Conservation (phyloP, 2,797 vertebrate genomes). For the Sebastes variabilis region DNA sequence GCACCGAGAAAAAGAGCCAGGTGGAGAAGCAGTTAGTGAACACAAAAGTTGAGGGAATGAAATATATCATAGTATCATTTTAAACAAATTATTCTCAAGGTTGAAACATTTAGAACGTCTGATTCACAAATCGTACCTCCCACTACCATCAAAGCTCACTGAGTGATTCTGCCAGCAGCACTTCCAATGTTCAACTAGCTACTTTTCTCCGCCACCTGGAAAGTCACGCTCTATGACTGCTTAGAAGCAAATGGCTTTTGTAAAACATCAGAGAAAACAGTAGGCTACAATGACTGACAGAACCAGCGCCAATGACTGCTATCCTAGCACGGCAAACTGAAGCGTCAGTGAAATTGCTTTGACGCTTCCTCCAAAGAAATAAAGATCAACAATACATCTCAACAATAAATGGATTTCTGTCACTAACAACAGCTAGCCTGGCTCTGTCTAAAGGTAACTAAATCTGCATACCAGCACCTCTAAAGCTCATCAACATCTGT, state of each 20-base stretch:
- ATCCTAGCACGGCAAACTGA: neutral
- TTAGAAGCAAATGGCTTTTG: neutral
- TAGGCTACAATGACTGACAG: neutral
- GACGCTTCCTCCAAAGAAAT: neutral
- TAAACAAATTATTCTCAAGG: neutral
- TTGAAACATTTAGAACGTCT: neutral
- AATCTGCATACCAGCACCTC: neutral
- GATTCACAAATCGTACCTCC: neutral
- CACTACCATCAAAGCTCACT: neutral
- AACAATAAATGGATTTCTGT: neutral
- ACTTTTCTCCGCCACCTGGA: neutral
- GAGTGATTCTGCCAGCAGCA: neutral
- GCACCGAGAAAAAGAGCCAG: neutral
- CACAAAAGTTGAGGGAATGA: slow-evolving; percentile 16
- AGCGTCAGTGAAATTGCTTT: neutral
- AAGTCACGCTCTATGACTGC: neutral
- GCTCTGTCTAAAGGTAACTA: neutral
- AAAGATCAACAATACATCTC: neutral
- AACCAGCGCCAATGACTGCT: neutral
- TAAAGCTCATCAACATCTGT: neutral
- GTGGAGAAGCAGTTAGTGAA: neutral
- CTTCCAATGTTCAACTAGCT: neutral
- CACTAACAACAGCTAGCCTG: neutral
- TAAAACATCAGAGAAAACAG: neutral
- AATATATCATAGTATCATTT: slow-evolving; percentile 1